Conservation (phyloP, 2,888 invertebrate species). For the Dryomyza anilis region DNA sequence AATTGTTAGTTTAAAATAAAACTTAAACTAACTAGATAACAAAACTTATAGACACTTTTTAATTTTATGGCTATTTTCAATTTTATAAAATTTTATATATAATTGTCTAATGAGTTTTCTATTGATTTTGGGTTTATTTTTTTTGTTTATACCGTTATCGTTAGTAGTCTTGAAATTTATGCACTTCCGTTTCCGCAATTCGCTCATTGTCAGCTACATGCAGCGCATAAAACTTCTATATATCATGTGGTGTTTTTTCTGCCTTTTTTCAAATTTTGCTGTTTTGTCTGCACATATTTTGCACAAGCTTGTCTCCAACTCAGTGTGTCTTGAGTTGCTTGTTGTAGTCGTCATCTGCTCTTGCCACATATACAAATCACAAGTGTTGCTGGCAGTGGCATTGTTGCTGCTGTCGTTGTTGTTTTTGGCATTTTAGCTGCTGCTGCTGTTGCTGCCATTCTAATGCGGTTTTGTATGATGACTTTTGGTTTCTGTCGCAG, state of each 20-base stretch:
- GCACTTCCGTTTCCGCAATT: constrained; percentile 18
- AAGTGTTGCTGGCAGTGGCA: constrained; percentile 9
- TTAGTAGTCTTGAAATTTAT: neutral
- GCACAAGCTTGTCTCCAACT: neutral
- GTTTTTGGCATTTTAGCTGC: constrained; percentile 10
- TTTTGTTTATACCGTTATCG: neutral
- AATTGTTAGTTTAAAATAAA: too few species aligned
- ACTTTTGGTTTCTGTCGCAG: neutral
- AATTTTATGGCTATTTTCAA: too few species aligned
- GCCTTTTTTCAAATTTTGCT: too few species aligned
- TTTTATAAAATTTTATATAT: too few species aligned
- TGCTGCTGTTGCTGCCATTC: neutral
- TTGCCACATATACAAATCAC: constrained; percentile 18
- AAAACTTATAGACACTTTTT: too few species aligned
- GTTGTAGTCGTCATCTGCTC: neutral
- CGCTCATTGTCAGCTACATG: constrained; percentile 14
- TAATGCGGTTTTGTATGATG: too few species aligned
- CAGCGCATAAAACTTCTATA: neutral
- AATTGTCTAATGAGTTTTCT: too few species aligned
- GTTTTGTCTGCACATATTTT: neutral
- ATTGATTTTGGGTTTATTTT: neutral
- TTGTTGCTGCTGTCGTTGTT: constrained; percentile 13
- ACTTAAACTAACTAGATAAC: too few species aligned
- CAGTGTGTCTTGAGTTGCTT: neutral
- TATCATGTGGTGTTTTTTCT: too few species aligned